These are phyloP conservation scores for Keiferia lycopersicella DNA, from an alignment of 2,888 invertebrate genomes.

Conservation along the genomic window DNA sequence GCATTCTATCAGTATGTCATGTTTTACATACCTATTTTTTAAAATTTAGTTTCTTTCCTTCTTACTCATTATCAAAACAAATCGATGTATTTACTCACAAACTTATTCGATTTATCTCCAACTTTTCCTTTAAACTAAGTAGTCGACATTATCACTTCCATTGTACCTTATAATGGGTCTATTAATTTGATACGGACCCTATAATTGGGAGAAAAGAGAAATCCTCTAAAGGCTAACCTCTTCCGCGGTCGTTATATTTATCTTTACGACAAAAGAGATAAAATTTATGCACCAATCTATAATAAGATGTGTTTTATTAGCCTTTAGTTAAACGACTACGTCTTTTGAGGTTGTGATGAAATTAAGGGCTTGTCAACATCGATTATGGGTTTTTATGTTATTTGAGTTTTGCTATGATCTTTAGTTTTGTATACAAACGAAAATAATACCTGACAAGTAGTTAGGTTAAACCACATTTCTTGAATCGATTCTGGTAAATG, in stretches of 20 bases:
- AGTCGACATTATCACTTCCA: not conserved
- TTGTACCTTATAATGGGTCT: constrained; percentile 13
- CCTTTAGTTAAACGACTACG: constrained; percentile 36
- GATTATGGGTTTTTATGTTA: not conserved
- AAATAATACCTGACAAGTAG: not conserved
- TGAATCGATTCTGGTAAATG: too few species aligned
- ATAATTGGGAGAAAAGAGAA: constrained; percentile 44
- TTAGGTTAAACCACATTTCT: too few species aligned
- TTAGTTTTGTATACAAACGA: not conserved
- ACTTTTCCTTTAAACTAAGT: constrained; percentile 39
- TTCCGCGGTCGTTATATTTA: constrained; percentile 33
- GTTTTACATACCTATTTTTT: too few species aligned
- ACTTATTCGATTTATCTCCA: constrained; percentile 49
- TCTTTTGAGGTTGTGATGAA: constrained; percentile 23
- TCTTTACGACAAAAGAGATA: constrained; percentile 38
- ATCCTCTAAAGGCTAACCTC: constrained; percentile 42
- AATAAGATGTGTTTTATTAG: constrained; percentile 39
- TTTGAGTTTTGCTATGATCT: not conserved
- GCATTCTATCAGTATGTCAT: too few species aligned
- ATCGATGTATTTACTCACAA: not conserved
- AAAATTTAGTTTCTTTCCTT: too few species aligned
- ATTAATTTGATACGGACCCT: constrained; percentile 8
- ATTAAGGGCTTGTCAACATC: not conserved
- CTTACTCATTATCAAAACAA: not conserved
- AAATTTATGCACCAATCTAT: constrained; percentile 33